A percentile compares a stretch with the other conserved stretches of the same genome.
Conservation (phyloP, 2,888 invertebrate genomes). For the Encarsia formosa region DNA sequence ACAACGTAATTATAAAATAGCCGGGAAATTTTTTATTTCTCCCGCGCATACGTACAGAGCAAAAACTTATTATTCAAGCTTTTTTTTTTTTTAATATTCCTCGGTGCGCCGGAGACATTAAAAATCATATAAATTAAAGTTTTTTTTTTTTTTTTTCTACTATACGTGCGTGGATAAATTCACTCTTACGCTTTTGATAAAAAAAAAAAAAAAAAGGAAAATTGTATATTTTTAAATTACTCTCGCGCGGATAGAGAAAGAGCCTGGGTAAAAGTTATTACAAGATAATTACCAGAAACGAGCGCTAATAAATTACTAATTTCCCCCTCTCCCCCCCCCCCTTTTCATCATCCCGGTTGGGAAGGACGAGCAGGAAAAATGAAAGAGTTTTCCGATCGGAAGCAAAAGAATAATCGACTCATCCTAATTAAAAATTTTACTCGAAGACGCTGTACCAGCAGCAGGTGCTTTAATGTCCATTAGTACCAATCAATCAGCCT, state of each 20-base stretch:
- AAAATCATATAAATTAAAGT: constrained; percentile 8
- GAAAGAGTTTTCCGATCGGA: neutral
- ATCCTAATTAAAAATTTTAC: constrained; percentile 22
- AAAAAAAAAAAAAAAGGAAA: neutral
- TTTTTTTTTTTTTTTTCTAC: no score
- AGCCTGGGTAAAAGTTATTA: neutral
- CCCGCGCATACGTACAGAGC: neutral
- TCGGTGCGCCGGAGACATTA: neutral
- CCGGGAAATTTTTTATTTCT: neutral
- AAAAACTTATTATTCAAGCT: constrained; percentile 22
- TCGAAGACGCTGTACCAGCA: neutral
- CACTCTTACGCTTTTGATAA: no score
- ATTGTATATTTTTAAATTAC: neutral
- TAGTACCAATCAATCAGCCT: constrained; percentile 24
- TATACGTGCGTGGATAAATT: no score
- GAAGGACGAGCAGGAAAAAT: neutral
- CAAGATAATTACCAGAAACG: no score
- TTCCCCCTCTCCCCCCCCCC: no score
- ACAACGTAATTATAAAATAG: neutral
- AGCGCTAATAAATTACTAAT: no score
- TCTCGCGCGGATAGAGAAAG: neutral
- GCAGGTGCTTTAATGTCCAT: constrained; percentile 17
- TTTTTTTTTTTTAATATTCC: constrained; percentile 1
- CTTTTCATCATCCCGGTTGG: no score
- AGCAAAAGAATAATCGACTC: constrained; percentile 23